Conservation (phyloP, 35 echinoderm and acorn worm genomes). For the Lytechinus variegatus region DNA sequence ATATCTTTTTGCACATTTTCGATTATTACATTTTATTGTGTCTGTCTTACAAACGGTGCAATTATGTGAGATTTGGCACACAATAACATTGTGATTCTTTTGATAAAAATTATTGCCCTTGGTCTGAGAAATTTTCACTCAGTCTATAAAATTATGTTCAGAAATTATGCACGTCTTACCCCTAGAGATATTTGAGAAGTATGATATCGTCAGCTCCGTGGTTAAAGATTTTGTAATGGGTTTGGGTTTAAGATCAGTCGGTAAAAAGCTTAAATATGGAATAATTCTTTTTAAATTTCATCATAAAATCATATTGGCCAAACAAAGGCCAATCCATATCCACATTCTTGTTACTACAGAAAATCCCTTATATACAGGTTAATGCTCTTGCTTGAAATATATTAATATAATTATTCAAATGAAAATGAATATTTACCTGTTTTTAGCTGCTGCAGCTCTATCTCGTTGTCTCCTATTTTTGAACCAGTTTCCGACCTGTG, state of each 20-base stretch:
- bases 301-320: too few relatives aligned
- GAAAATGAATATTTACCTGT: conserved; percentile 58
- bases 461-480: conserved; percentile 96
- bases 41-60: too few relatives aligned
- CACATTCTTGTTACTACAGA: not conserved
- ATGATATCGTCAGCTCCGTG: too few relatives aligned
- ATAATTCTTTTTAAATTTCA: not conserved
- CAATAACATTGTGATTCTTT: not conserved
- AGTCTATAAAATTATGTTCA: too few relatives aligned
- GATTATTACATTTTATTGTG: too few relatives aligned
- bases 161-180: too few relatives aligned
- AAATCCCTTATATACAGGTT: not conserved
- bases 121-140: not conserved
- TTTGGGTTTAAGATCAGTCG: not conserved
- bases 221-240: not conserved
- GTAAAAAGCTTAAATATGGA: not conserved
- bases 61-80: not conserved
- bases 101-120: not conserved
- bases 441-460: conserved; percentile 96
- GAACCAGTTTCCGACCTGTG: conserved; percentile 99
- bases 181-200: too few relatives aligned
- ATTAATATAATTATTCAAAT: not conserved
- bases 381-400: not conserved
- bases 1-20: too few relatives aligned
- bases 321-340: not conserved